Percentiles rank a stretch among this genome's conserved stretches.
Conservation (phyloP, 2,888 invertebrate genomes). For the Drosophila paramelanica region DNA sequence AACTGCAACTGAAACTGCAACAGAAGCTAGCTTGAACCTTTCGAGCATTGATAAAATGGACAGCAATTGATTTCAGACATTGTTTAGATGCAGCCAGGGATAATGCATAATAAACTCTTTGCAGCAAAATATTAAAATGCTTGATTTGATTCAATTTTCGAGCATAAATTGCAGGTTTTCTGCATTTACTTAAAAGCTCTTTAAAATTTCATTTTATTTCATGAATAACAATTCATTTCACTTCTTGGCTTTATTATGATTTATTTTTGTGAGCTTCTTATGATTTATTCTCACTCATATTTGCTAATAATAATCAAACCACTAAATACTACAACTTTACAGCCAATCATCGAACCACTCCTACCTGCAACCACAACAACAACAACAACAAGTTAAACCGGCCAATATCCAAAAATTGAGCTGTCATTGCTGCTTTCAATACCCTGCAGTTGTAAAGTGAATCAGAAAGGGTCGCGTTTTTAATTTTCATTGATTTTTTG, state of each 20-base stretch:
- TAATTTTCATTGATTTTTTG: too few relatives aligned
- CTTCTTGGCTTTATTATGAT: background rate
- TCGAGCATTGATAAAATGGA: constrained; percentile 66
- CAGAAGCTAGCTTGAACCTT: constrained; percentile 8
- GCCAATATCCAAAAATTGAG: constrained; percentile 53
- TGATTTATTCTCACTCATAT: constrained; percentile 45
- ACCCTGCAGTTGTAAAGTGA: constrained; percentile 4
- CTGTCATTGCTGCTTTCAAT: constrained; percentile 28
- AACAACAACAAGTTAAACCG: constrained; percentile 34
- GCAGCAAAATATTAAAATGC: background rate
- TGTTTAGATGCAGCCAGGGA: constrained; percentile 54
- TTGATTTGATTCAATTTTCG: too few relatives aligned
- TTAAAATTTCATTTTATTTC: background rate
- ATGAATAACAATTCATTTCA: constrained; percentile 7
- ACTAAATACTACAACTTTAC: constrained; percentile 9
- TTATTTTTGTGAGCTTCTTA: constrained; percentile 11
- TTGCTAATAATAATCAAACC: constrained; percentile 50
- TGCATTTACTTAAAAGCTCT: background rate
- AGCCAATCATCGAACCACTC: constrained; percentile 20
- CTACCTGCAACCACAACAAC: constrained; percentile 27
- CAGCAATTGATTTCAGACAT: constrained; percentile 73
- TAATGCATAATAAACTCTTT: constrained; percentile 15
- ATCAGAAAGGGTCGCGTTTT: background rate
- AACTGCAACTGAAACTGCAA: constrained; percentile 40
- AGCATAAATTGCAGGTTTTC: too few relatives aligned